Evolutionary conservation across 2,888 invertebrate species (phyloP), one percentile per base, ranked within the genome.

Genomic region (Didymodactylos carnosus): DNA sequence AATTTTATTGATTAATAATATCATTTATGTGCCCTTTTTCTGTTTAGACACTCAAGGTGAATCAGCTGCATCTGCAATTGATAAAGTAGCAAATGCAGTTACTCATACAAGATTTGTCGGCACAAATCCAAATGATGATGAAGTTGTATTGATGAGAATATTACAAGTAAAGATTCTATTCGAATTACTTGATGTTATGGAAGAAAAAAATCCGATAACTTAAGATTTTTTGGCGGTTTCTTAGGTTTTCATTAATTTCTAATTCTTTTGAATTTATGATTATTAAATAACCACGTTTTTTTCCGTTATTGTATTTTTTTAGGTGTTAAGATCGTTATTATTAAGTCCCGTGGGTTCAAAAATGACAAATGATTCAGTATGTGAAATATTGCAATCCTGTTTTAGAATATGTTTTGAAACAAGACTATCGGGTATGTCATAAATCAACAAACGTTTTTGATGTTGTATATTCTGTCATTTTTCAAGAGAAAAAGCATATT

Each of bases 371-470:
- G 95, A 95, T 82, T 91, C 92, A 80, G 90, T 98, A 43, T 98
- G 97, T 82, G 97, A 97, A 84, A 93, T 99, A 77, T 92, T 98
- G 91, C 88, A 97, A 79, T 94, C 93, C 78, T 95, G 94, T 84
- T 97, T 99, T 84, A 88, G 94, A 62, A 86, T 87, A 73, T 86
- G 86, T 76, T 86, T 98, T 83, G 95, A 97, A 84, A 90, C 90
- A 72, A 88, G 94, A 79, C 87, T 95, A 3, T 91, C 91, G 84
- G 94, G 91, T 83, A 76, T 78, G 80, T n/a, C n/a, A n/a, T n/a
- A n/a, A n/a, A n/a, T n/a, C n/a, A n/a, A n/a, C n/a, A n/a, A n/a
- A n/a, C n/a, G n/a, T n/a, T n/a, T n/a, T n/a, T n/a, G n/a, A n/a
- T n/a, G n/a, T n/a, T n/a, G n/a, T n/a, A n/a, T n/a, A n/a, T n/a